A percentile compares a stretch with the other conserved stretches of the same genome.
phyloP scores from a whole-genome alignment of 2,113 vertebrate genomes.

The Antidorcas marsupialis region DNA sequence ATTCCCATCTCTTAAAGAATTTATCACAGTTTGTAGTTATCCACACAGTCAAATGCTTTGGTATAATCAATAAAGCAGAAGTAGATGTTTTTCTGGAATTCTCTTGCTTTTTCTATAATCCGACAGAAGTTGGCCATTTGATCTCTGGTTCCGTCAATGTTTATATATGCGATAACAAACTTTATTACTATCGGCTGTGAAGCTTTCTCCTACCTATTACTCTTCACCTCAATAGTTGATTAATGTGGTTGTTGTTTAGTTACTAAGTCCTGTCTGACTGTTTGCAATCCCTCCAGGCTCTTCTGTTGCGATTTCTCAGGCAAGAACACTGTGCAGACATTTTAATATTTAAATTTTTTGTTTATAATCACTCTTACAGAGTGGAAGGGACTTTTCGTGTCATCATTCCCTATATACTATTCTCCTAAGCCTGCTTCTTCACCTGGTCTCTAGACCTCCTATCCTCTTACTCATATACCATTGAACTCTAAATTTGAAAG shows the following conservation, averaged over 20 bases:
- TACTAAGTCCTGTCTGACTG: not conserved
- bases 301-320: not conserved
- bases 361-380: not conserved
- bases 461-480: not conserved
- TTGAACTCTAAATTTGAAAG: not conserved
- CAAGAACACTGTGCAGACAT: not conserved
- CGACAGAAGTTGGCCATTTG: not conserved
- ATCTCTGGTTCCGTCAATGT: not conserved
- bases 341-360: not conserved
- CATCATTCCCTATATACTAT: not conserved
- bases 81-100: not conserved
- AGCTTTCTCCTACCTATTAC: not conserved
- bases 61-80: not conserved
- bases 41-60: not conserved
- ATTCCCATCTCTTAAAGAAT: not conserved
- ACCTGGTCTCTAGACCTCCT: not conserved
- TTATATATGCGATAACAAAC: not conserved
- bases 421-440: not conserved
- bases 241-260: not conserved
- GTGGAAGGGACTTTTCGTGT: not conserved
- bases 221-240: not conserved
- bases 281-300: not conserved
- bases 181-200: not conserved
- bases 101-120: not conserved
- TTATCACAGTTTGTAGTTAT: not conserved